Conservation (phyloP, 1,140 invertebrate genomes). For the Acromyrmex heyeri region DNA sequence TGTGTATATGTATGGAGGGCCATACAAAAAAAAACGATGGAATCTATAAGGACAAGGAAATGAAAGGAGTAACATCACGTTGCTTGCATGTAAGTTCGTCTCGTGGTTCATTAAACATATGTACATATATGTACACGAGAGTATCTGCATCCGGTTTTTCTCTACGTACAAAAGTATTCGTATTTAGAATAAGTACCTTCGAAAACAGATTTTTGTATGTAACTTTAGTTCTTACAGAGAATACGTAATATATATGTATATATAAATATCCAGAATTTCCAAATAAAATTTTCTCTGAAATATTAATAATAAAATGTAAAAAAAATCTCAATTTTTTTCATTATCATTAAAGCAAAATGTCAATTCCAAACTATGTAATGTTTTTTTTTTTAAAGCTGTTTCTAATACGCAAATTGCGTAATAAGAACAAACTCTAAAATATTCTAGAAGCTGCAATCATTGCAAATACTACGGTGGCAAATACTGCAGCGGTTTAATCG, state of each 20-base stretch:
- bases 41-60: slow-evolving; percentile 28
- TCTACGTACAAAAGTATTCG: neutral
- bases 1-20: neutral
- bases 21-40: slow-evolving; percentile 23
- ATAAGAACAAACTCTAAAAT: neutral
- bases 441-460: slow-evolving; percentile 7
- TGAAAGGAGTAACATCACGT: slow-evolving; percentile 45
- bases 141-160: slow-evolving; percentile 22
- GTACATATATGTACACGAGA: slow-evolving; percentile 48
- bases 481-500: slow-evolving; percentile 28
- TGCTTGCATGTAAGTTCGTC: slow-evolving; percentile 47
- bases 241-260: neutral
- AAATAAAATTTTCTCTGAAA: neutral
- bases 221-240: neutral
- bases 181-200: neutral
- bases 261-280: neutral
- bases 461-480: slow-evolving; percentile 23
- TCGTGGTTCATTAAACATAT: slow-evolving; percentile 29
- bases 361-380: neutral
- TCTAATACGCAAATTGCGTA: neutral
- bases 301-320: neutral
- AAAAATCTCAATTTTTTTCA: neutral
- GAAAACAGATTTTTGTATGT: neutral
- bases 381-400: neutral
- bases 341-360: neutral